Conservation (phyloP, 2,888 invertebrate species). For the Cosmia trapezina region DNA sequence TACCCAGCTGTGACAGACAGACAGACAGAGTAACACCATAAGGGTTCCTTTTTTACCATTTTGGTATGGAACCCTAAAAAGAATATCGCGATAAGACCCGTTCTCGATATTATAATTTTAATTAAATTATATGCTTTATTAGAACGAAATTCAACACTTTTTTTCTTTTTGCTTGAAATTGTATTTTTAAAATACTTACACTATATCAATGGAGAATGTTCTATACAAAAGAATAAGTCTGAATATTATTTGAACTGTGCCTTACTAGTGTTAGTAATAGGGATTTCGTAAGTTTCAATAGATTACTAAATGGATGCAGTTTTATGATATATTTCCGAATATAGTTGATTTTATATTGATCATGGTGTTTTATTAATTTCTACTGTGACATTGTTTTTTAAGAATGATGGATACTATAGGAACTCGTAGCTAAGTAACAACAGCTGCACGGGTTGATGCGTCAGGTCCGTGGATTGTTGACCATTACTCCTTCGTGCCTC, state of each 20-base stretch:
- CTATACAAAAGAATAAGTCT: slow-evolving; percentile 1
- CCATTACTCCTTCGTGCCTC: no score
- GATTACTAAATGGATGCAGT: neutral
- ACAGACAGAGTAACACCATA: no score
- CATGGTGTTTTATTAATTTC: slow-evolving; percentile 7
- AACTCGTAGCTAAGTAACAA: no score
- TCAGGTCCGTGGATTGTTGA: no score
- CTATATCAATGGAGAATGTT: neutral
- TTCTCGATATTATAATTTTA: no score
- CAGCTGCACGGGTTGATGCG: no score
- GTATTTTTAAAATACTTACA: neutral
- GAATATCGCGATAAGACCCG: no score
- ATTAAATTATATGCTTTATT: no score
- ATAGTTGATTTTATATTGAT: slow-evolving; percentile 6
- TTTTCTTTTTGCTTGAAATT: neutral
- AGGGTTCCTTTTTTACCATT: no score
- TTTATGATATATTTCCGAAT: slow-evolving; percentile 4
- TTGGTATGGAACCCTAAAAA: no score
- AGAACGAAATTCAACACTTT: neutral
- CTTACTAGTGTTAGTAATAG: neutral
- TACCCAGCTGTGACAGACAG: no score
- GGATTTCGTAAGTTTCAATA: neutral
- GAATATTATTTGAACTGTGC: slow-evolving; percentile 12
- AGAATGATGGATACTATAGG: no score
- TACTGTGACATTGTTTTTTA: neutral